Evolutionary conservation across 2,113 vertebrate species (phyloP).

Genomic region (Chinchilla lanigera): DNA sequence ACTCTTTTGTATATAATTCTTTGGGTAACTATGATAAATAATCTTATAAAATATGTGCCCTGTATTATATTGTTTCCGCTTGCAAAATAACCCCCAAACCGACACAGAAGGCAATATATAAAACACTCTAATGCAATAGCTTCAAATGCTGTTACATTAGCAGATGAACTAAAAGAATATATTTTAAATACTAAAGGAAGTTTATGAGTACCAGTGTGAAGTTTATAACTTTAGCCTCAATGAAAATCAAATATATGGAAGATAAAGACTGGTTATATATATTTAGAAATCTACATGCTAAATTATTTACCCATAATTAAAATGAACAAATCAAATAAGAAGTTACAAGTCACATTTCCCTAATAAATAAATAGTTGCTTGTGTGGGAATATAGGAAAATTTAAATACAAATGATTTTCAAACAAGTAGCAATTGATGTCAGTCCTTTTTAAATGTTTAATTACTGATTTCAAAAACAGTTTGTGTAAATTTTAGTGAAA

Average conservation of each 20-base stretch:
- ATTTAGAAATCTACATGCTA: background rate
- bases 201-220: conserved; percentile 4
- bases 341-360: conserved; percentile 4
- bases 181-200: conserved; percentile 29
- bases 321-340: conserved; percentile 64
- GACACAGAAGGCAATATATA: background rate
- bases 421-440: conserved; percentile 41
- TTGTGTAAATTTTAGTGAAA: conserved; percentile 23
- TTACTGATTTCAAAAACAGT: conserved; percentile 58
- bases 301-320: conserved; percentile 73
- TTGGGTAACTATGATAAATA: too few species aligned
- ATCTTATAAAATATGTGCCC: too few species aligned
- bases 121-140: background rate
- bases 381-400: conserved; percentile 20
- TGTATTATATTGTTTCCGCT: too few species aligned
- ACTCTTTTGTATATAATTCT: too few species aligned
- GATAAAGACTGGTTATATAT: background rate
- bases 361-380: conserved; percentile 57
- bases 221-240: background rate
- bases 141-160: background rate
- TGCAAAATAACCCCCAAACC: too few species aligned
- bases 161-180: background rate
- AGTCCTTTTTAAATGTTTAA: conserved; percentile 30
- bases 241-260: conserved; percentile 30
- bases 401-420: conserved; percentile 63